Evolutionary conservation across 2,888 invertebrate genomes (phyloP).

Genomic region (Oscheius sp.): DNA sequence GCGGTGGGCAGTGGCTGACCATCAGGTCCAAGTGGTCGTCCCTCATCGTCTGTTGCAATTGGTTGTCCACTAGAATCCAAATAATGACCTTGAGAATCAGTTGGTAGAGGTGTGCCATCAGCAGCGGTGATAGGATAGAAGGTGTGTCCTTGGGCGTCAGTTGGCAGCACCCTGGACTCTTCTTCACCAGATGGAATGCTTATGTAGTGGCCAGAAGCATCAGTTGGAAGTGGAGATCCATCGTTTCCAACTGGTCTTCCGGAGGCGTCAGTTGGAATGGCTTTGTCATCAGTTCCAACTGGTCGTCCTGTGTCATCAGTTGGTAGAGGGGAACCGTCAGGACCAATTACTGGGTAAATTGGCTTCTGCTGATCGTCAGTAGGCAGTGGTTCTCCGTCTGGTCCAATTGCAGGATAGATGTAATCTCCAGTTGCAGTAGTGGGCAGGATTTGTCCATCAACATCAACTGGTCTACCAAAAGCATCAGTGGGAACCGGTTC

Average conservation of each 20-base stretch:
- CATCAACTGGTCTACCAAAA: constrained; percentile 36
- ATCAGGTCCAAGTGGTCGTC: constrained; percentile 47
- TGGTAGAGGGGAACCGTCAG: constrained; percentile 49
- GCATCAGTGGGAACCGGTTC: constrained; percentile 43
- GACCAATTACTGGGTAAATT: constrained; percentile 45
- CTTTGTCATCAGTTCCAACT: constrained; percentile 18
- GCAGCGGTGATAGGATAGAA: constrained; percentile 45
- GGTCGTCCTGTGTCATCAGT: constrained; percentile 54
- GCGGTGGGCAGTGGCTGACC: constrained; percentile 52
- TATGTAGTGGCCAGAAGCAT: constrained; percentile 28
- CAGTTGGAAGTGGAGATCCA: constrained; percentile 39
- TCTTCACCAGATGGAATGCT: constrained; percentile 39
- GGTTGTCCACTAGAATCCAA: constrained; percentile 42
- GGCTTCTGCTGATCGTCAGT: constrained; percentile 49
- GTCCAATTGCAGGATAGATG: constrained; percentile 1
- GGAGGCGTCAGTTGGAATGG: constrained; percentile 43
- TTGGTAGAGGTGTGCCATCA: constrained; percentile 41
- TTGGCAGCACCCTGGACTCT: constrained; percentile 40
- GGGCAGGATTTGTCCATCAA: constrained; percentile 30
- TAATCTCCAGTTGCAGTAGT: constrained; percentile 39
- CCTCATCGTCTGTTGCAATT: constrained; percentile 45
- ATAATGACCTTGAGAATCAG: constrained; percentile 35
- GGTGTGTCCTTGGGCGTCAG: constrained; percentile 50
- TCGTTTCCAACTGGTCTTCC: constrained; percentile 43
- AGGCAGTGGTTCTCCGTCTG: constrained; percentile 40